Percentiles rank a stretch among this genome's conserved stretches.
Evolutionary conservation across 2,113 vertebrate species (phyloP).

Genomic region (Boleophthalmus pectinirostris): DNA sequence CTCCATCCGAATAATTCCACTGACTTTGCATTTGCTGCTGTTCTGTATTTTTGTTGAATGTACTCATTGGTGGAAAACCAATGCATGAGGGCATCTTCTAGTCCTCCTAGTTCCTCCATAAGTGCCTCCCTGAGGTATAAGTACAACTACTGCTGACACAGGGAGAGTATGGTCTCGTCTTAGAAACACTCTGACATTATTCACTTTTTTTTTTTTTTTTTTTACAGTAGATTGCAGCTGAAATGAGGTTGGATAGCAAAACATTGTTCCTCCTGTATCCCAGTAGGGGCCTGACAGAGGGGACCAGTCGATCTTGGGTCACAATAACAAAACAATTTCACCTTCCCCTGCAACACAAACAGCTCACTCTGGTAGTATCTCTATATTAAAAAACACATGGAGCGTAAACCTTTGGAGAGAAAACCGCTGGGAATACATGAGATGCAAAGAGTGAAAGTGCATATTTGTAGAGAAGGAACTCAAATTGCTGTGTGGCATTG

Average conservation of each 20-base stretch:
- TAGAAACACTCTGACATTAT: background rate
- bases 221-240: slow-evolving; percentile 2
- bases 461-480: slow-evolving; percentile 14
- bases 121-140: background rate
- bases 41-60: background rate
- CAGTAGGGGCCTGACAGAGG: slow-evolving; percentile 9
- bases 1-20: background rate
- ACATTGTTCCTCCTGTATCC: background rate
- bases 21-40: background rate
- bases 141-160: background rate
- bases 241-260: slow-evolving; percentile 5
- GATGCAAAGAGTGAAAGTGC: background rate
- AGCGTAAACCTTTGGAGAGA: slow-evolving; percentile 12
- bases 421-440: slow-evolving; percentile 1
- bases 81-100: background rate
- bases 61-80: background rate
- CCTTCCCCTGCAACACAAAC: slow-evolving; percentile 12
- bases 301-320: slow-evolving; percentile 14
- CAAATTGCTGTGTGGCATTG: slow-evolving; percentile 13
- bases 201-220: background rate
- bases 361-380: background rate
- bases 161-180: background rate
- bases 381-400: slow-evolving; percentile 17
- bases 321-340: slow-evolving; percentile 18
- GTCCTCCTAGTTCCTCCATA: background rate